Evolutionary conservation across 2,113 vertebrate species (phyloP).

Genomic region (Eretmodus cyanostictus): DNA sequence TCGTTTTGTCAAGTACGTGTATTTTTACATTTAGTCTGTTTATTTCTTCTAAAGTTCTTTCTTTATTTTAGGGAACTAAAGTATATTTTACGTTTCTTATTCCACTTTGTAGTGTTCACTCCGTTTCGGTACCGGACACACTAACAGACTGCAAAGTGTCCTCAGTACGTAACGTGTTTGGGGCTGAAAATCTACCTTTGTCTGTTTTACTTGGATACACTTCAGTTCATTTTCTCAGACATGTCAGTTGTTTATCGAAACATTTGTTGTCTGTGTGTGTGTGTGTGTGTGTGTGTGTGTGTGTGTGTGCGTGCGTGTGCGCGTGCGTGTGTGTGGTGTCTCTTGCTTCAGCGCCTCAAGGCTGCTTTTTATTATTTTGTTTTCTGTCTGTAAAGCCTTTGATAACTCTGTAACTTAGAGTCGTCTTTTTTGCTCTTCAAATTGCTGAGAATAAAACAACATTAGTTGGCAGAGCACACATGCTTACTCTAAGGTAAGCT

Average conservation of each 20-base stretch:
- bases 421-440: background rate
- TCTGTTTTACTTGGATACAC: background rate
- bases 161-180: background rate
- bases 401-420: background rate
- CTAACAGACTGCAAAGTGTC: background rate
- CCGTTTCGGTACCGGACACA: background rate
- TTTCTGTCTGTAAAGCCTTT: background rate
- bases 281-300: rapidly evolving
- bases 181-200: background rate
- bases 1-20: background rate
- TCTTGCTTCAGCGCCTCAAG: rapidly evolving
- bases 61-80: background rate
- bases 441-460: background rate
- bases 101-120: background rate
- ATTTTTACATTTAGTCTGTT: background rate
- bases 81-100: background rate
- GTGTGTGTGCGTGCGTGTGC: rapidly evolving
- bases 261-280: background rate
- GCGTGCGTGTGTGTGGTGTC: rapidly evolving
- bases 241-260: background rate
- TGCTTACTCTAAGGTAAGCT: rapidly evolving
- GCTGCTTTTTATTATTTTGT: background rate
- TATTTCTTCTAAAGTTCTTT: background rate
- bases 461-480: background rate
- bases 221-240: background rate